Conservation (phyloP, 2,113 vertebrate species). For the Cyprinus carpio region DNA sequence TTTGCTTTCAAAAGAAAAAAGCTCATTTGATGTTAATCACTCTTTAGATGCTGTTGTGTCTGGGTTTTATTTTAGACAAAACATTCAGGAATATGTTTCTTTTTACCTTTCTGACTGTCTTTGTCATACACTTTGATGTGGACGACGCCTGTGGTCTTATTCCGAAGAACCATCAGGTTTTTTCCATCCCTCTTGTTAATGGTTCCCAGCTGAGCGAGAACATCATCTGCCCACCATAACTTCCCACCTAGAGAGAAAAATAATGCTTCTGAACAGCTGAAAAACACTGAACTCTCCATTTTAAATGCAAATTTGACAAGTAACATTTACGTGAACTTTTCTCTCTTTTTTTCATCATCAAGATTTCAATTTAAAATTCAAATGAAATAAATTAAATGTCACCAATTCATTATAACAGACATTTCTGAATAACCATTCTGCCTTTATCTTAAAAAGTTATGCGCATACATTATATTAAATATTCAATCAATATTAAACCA, state of each 20-base stretch:
- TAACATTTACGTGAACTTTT: not conserved
- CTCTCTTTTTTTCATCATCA: not conserved
- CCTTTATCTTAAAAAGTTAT: not conserved
- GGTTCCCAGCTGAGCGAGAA: conserved; percentile 81
- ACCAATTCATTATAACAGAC: not conserved
- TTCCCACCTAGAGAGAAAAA: conserved; percentile 76
- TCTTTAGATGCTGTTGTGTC: not conserved
- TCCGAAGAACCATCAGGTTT: conserved; percentile 77
- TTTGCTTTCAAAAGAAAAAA: not conserved
- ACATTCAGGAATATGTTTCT: not conserved
- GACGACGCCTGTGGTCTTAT: conserved; percentile 84
- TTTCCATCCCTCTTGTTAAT: conserved; percentile 84
- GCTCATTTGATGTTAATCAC: not conserved
- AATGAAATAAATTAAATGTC: not conserved
- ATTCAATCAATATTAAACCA: not conserved
- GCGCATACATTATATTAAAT: not conserved
- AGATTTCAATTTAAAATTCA: not conserved
- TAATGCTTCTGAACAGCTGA: not conserved
- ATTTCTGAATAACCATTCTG: not conserved
- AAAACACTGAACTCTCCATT: not conserved
- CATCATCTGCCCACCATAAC: conserved; percentile 89
- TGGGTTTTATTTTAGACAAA: not conserved
- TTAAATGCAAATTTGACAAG: not conserved
- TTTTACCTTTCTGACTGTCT: conserved; percentile 81
- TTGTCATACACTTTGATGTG: conserved; percentile 88